Base-by-base conservation (phyloP, 2,797 vertebrate genomes). In the Intellagama lesueurii region DNA sequence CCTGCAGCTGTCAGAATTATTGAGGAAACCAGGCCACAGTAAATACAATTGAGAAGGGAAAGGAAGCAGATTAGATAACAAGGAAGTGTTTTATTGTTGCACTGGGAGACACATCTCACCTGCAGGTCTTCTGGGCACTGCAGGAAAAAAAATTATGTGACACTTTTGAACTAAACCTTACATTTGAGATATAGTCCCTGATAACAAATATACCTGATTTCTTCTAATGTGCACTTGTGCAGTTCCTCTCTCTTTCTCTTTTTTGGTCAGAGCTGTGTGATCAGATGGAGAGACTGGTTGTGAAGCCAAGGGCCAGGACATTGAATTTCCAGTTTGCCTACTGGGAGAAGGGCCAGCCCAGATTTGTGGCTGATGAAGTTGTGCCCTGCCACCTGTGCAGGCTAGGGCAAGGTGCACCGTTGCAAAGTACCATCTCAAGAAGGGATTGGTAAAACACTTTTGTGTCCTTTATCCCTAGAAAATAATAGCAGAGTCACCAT, bases 1-100 rank as follows among this genome's bases (percentile, higher is more conserved):
- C 90, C 94, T 88, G 93, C 95, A 96, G 94, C 95, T 96, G 95
- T 93, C 94, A 87, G 92, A 80, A 87, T 87, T 88, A 95, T 93
- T 94, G 95, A 96, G 95, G 95, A 96, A 96, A 91, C 91, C 26
- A 11, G 12, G 91, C 70, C 93, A 88, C 0, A 0, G 92, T 0
- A 94, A 95, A 95, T 11, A 0, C 9, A 0, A 0, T 77, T 70
- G 86, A 90, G 84, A 94, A 89, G 92, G 92, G 85, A 92, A 94
- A 12, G 0, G 68, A 52, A 81, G 81, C 81, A 93, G 94, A 95
- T 96, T 94, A 96, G 95, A 95, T 96, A 96, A 92, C 0, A 0
- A 91, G 89, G 83, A 94, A 44, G 30, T 73, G 35, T 91, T 88
- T 88, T 91, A 91, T 91, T 91, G 83, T 75, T 52, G 69, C 19